Evolutionary conservation across 2,797 vertebrate species (phyloP).

Genomic region (Erethizon dorsatum): DNA sequence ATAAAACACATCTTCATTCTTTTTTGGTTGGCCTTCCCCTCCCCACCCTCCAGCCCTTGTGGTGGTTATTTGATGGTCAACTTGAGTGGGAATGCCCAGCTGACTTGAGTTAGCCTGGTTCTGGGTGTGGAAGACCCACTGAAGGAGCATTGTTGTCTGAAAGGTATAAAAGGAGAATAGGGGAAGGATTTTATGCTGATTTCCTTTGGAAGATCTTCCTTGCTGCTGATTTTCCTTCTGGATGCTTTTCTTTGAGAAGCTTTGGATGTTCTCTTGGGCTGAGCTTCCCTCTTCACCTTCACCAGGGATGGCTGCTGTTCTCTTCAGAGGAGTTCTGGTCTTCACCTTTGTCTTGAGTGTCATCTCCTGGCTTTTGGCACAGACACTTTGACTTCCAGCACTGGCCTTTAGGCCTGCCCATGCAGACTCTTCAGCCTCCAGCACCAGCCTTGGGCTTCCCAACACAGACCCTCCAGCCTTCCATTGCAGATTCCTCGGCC

Average conservation of each 20-base stretch:
- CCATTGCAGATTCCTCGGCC: not conserved
- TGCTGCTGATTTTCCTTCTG: not conserved
- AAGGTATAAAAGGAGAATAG: not conserved
- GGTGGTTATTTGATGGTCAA: not conserved
- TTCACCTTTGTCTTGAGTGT: not conserved
- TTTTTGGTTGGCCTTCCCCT: too few species aligned
- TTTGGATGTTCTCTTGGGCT: not conserved
- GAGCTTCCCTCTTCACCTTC: not conserved
- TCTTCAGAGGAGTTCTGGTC: not conserved
- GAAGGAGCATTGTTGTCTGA: not conserved
- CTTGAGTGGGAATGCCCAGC: not conserved
- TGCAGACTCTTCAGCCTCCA: not conserved
- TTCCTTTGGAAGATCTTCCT: not conserved
- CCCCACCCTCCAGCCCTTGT: not conserved
- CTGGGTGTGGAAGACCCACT: not conserved
- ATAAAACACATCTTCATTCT: too few species aligned
- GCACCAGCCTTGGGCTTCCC: not conserved
- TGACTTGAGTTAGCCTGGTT: not conserved
- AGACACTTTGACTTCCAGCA: not conserved
- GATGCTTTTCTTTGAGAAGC: not conserved
- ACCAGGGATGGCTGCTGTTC: not conserved
- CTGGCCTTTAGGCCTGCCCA: not conserved
- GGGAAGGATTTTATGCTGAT: not conserved
- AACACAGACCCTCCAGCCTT: not conserved
- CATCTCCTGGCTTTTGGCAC: not conserved